Conservation (phyloP, 2,888 invertebrate species). For the Dolichomitus sp. region DNA sequence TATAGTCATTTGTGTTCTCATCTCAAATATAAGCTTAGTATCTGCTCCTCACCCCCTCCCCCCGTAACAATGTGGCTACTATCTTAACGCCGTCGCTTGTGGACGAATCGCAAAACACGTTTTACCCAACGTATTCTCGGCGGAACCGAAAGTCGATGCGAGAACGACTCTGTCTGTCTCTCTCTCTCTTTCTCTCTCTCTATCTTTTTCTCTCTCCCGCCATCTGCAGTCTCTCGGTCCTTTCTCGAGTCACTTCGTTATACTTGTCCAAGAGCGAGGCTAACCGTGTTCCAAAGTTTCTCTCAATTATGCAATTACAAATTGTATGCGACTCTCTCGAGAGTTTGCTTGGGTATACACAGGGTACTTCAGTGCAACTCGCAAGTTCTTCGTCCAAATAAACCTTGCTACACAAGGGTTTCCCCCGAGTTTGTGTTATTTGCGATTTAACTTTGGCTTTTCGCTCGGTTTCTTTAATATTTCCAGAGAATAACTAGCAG, state of each 20-base stretch:
- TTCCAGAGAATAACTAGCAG: background rate
- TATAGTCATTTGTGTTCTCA: conserved; percentile 21
- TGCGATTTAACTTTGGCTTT: conserved; percentile 2
- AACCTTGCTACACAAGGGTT: conserved; percentile 4
- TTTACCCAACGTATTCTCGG: conserved; percentile 54
- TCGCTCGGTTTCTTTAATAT: background rate
- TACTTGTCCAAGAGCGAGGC: conserved; percentile 39
- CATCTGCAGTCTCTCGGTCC: background rate
- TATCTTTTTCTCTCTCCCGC: background rate
- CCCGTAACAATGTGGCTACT: conserved; percentile 42
- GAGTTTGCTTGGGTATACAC: conserved; percentile 28
- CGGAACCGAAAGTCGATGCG: conserved; percentile 55
- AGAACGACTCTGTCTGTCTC: conserved; percentile 21
- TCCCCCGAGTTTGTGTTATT: background rate
- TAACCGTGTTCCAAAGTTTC: conserved; percentile 57
- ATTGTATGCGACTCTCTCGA: conserved; percentile 51
- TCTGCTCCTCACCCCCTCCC: background rate
- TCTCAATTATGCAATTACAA: conserved; percentile 60
- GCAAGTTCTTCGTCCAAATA: background rate
- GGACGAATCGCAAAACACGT: conserved; percentile 58
- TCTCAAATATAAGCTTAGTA: conserved; percentile 10
- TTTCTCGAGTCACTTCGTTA: conserved; percentile 53
- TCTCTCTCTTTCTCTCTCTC: no score
- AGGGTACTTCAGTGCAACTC: background rate
- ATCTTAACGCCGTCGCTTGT: conserved; percentile 43